Evolutionary conservation across 2,797 vertebrate species (phyloP), one percentile per base, ranked within the genome.

Genomic region (Enteromius unitaeniatus): DNA sequence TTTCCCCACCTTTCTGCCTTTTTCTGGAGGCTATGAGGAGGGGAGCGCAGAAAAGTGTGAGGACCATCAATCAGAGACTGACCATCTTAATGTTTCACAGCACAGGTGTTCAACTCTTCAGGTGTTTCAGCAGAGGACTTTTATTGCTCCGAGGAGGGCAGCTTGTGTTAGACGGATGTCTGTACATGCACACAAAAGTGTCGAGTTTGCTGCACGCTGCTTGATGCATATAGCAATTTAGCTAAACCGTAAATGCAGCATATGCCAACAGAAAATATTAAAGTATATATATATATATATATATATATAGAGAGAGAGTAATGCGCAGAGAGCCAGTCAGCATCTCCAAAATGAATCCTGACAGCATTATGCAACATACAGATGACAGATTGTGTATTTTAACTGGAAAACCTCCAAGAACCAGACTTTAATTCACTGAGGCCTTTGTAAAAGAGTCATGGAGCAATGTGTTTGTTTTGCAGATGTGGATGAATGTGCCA

Each of bases 401-500:
- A 21, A 60, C 14, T 31, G 9, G 58, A 67, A 47, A 26, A 28
- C 42, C 26, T 73, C 10, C 7, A 58, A 26, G 34, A 14, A 2
- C 47, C 13, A 60, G n/a, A 13, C 10, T 13, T 17, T 82, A 79
- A 77, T 68, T 62, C 40, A 34, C 13, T 5, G 15, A 19, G 13
- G 53, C 10, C 65, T 51, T 64, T 37, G 34, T 31, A n/a, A 53
- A 31, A n/a, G 23, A 62, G 67, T 45, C 14, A 82, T 69, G 26
- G 47, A 42, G 31, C 2, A 2, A 21, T 37, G 47, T 84, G 37
- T 53, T 80, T 53, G 15, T 64, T 49, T 78, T 90, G 68, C 91
- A 99, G 98, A 99, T 87, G 94, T 99, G 79, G 97, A 99, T 85
- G 98, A 99, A 87, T 99, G 98, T 85, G 94, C 95, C 3, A 90